Evolutionary conservation across 2,797 vertebrate genomes (phyloP).

Genomic region (Etheostoma nigrum): DNA sequence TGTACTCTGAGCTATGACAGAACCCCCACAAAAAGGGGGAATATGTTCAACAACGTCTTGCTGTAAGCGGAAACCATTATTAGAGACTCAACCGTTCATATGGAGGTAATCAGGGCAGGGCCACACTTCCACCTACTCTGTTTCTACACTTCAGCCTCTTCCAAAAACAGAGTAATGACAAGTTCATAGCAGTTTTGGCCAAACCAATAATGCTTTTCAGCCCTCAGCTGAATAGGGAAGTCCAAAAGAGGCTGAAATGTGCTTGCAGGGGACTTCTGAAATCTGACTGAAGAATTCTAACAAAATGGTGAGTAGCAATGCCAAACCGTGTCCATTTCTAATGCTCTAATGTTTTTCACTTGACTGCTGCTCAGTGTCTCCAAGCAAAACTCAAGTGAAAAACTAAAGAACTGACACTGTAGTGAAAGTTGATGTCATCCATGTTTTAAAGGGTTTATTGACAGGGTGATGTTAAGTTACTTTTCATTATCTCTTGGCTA

Average conservation of each 20-base stretch:
- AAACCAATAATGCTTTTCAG: constrained; percentile 74
- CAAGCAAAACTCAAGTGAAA: constrained; percentile 5
- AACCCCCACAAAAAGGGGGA: constrained; percentile 54
- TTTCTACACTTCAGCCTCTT: constrained; percentile 61
- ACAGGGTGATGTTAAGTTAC: background rate
- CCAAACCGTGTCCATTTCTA: constrained; percentile 26
- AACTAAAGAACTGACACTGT: background rate
- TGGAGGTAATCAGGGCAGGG: constrained; percentile 78
- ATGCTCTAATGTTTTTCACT: constrained; percentile 34
- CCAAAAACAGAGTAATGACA: constrained; percentile 76
- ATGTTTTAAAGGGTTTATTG: background rate
- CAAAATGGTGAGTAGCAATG: constrained; percentile 47
- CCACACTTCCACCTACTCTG: constrained; percentile 67
- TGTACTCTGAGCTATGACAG: constrained; percentile 15
- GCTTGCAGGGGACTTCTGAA: constrained; percentile 54
- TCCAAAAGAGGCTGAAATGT: constrained; percentile 46
- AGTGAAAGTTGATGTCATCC: background rate
- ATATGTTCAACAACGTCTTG: constrained; percentile 62
- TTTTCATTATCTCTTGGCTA: constrained; percentile 5
- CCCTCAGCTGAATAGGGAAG: constrained; percentile 37
- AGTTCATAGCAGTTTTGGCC: constrained; percentile 70
- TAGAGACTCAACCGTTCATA: constrained; percentile 74
- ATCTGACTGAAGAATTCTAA: constrained; percentile 38
- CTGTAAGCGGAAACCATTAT: constrained; percentile 78
- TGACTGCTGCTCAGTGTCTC: constrained; percentile 14